Percentiles rank a stretch among this genome's conserved stretches.
Evolutionary conservation across 1,140 invertebrate genomes (phyloP).

Genomic region (Drosophila ananassae): DNA sequence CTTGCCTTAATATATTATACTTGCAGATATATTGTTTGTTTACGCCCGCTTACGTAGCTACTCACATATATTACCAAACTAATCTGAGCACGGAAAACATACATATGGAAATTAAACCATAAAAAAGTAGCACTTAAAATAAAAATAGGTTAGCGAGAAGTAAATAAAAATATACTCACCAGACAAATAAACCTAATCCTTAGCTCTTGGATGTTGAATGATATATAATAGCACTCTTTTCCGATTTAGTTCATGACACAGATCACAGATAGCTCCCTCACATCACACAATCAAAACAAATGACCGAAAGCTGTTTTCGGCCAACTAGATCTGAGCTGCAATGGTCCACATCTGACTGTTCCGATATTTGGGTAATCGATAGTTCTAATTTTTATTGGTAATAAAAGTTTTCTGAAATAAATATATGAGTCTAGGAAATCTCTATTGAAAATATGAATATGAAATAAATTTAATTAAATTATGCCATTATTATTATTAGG

Average conservation of each 20-base stretch:
- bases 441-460: too few relatives aligned
- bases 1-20: background rate
- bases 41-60: slow-evolving; percentile 15
- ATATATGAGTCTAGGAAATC: too few relatives aligned
- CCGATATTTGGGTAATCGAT: background rate
- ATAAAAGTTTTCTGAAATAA: too few relatives aligned
- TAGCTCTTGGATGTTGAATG: slow-evolving; percentile 9
- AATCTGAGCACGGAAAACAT: slow-evolving; percentile 9
- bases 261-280: slow-evolving; percentile 5
- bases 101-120: slow-evolving; percentile 30
- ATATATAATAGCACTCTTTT: background rate
- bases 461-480: too few relatives aligned
- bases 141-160: background rate
- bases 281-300: slow-evolving; percentile 14
- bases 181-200: slow-evolving; percentile 17
- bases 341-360: background rate
- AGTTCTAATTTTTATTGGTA: too few relatives aligned
- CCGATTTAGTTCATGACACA: slow-evolving; percentile 11
- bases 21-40: slow-evolving; percentile 24
- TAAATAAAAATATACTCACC: slow-evolving; percentile 11
- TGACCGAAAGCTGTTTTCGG: slow-evolving; percentile 8
- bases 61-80: background rate
- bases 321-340: slow-evolving; percentile 19
- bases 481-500: too few relatives aligned
- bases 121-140: background rate